A percentile compares a stretch with the other conserved stretches of the same genome.
Evolutionary conservation across 92 coral and sea anemone genomes (phyloP).

Genomic region (Metridium senile): DNA sequence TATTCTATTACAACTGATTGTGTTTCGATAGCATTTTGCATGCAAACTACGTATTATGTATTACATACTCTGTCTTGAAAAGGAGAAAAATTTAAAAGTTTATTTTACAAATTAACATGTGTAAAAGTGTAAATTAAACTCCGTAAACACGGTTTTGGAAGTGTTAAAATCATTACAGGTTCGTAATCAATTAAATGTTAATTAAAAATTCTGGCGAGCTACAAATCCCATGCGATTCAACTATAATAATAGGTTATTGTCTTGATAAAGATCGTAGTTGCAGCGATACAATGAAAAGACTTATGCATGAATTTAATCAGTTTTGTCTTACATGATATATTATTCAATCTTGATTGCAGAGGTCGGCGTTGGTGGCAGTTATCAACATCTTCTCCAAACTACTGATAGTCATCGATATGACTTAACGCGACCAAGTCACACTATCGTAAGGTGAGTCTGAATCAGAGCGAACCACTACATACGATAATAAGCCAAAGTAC

Average conservation of each 20-base stretch:
- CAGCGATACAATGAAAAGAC: conserved; percentile 10
- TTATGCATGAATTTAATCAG: conserved; percentile 26
- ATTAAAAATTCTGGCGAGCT: neutral
- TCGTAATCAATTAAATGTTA: neutral
- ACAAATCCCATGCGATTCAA: conserved; percentile 21
- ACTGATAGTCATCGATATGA: conserved; percentile 1
- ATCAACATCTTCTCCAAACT: neutral
- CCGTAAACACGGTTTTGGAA: neutral
- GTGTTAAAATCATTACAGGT: neutral
- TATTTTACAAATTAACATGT: conserved; percentile 2
- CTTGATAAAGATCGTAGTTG: conserved; percentile 1
- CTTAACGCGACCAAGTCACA: neutral
- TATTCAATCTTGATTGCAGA: conserved; percentile 9
- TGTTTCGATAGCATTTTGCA: conserved; percentile 11
- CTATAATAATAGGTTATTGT: conserved; percentile 4
- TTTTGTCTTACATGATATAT: neutral
- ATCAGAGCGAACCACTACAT: too few species aligned
- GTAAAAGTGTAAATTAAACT: neutral
- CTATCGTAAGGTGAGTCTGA: neutral
- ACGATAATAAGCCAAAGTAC: too few species aligned
- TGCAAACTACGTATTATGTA: neutral
- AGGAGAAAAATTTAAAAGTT: neutral
- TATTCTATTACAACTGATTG: too few species aligned
- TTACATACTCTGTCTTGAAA: neutral
- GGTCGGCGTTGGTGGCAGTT: neutral